These are phyloP conservation scores for Ruditapes philippinarum DNA, from an alignment of 1,140 invertebrate genomes.

Conservation along the genomic window DNA sequence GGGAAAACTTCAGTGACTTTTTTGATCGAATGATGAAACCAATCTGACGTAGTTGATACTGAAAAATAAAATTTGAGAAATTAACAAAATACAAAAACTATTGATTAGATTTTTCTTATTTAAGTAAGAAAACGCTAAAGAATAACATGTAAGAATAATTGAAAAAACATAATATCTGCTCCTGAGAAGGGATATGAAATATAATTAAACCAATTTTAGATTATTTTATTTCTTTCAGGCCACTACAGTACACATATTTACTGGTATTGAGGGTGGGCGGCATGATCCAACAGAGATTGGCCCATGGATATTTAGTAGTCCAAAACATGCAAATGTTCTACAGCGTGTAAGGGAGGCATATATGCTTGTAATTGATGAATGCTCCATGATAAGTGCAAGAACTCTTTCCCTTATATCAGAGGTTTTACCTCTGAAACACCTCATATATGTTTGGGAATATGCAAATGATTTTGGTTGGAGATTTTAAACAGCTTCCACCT, in stretches of 20 bases:
- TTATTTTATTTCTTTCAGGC: not conserved
- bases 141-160: too few relatives aligned
- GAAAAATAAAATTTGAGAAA: too few relatives aligned
- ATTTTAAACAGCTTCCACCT: conserved; percentile 61
- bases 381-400: conserved; percentile 60
- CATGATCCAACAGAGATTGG: not conserved
- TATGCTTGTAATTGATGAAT: conserved; percentile 56
- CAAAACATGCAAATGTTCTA: conserved; percentile 3
- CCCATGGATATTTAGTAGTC: not conserved
- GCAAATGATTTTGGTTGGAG: conserved; percentile 58
- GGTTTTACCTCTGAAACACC: conserved; percentile 40
- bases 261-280: conserved; percentile 46
- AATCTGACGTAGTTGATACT: too few relatives aligned
- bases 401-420: conserved; percentile 39
- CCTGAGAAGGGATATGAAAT: too few relatives aligned
- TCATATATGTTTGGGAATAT: conserved; percentile 39
- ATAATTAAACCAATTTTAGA: not conserved
- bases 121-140: too few relatives aligned
- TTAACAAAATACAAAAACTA: too few relatives aligned
- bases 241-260: conserved; percentile 46
- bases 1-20: too few relatives aligned
- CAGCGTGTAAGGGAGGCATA: not conserved
- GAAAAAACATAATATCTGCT: too few relatives aligned
- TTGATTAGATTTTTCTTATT: too few relatives aligned
- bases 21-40: too few relatives aligned